Percentiles rank a stretch among this genome's conserved stretches.
Evolutionary conservation across 2,113 vertebrate genomes (phyloP).

Genomic region (Anoura caudifer): DNA sequence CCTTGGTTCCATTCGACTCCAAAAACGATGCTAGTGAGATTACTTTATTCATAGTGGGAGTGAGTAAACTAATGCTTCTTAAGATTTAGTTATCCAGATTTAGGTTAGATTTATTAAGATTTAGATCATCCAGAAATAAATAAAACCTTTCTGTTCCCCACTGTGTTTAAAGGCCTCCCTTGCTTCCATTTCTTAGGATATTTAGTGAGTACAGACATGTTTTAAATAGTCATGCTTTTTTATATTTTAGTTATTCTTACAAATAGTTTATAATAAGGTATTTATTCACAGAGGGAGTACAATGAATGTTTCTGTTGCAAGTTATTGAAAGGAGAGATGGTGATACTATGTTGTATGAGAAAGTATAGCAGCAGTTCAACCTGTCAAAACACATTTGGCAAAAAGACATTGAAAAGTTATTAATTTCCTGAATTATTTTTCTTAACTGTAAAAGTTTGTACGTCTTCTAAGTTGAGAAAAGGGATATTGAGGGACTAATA

Average conservation of each 20-base stretch:
- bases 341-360: not conserved
- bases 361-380: not conserved
- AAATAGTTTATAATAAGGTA: conserved; percentile 4
- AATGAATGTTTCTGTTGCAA: conserved; percentile 30
- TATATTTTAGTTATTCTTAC: conserved; percentile 37
- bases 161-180: not conserved
- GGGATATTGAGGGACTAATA: not conserved
- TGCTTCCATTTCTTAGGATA: not conserved
- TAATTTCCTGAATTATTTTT: conserved; percentile 8
- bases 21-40: not conserved
- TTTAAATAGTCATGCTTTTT: not conserved
- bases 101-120: too few relatives aligned
- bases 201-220: not conserved
- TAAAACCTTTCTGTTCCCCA: not conserved
- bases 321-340: conserved; percentile 34
- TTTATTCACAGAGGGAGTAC: conserved; percentile 31
- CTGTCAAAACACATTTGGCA: conserved; percentile 5
- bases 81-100: not conserved
- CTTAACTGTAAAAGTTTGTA: conserved; percentile 34
- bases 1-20: not conserved
- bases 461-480: conserved; percentile 1
- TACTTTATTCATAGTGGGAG: not conserved
- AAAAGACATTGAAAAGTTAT: not conserved
- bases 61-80: not conserved
- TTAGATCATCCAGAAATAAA: not conserved